Base-by-base conservation (phyloP, 1,140 invertebrate species). In the Harpegnathos saltator region DNA sequence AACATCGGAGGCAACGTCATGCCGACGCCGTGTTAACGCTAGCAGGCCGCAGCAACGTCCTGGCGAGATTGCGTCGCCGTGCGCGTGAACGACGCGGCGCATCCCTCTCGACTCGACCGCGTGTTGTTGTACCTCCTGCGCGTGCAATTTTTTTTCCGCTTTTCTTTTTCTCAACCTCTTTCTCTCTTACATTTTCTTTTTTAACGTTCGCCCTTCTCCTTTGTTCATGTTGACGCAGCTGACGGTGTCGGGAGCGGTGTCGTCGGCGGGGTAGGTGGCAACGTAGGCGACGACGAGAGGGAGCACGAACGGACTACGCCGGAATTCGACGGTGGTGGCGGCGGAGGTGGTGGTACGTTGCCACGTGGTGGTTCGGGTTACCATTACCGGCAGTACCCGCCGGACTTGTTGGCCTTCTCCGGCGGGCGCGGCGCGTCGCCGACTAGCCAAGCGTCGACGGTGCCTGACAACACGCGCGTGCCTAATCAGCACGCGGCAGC, bases 321-420 rank as follows among this genome's bases (percentile, higher is more conserved):
- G 82, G 92, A 88, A 0, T 90, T 92, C 29, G 83, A 94, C 94
- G 29, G 48, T 22, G 22, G 59, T 44, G 89, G 66, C 54, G 58
- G 48, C 19, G 83, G 81, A 44, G 89, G 88, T 63, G 75, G 84
- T 38, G 95, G 50, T 92, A 95, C 89, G 87, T 94, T 90, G 86
- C 92, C 85, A 0, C 91, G 92, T 17, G 83, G 94, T 92, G 29
- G 29, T 33, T 24, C 65, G n/a, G 94, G 94, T 71, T 91, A 93
- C 9, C 94, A 94, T 83, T 95, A 95, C 38, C 94, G 95, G 0
- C 95, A 95, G 38, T 96, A 96, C 89, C 97, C 97, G 29, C 97
- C 97, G 0, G 97, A 98, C 87, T 93, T 98, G 38, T 93, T 98
- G 56, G 96, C 98, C 0, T 97, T 98, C 87, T 97, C 97, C 9